These are phyloP conservation scores for Colossoma macropomum DNA, from an alignment of 2,113 vertebrate species.

Conservation along the genomic window DNA sequence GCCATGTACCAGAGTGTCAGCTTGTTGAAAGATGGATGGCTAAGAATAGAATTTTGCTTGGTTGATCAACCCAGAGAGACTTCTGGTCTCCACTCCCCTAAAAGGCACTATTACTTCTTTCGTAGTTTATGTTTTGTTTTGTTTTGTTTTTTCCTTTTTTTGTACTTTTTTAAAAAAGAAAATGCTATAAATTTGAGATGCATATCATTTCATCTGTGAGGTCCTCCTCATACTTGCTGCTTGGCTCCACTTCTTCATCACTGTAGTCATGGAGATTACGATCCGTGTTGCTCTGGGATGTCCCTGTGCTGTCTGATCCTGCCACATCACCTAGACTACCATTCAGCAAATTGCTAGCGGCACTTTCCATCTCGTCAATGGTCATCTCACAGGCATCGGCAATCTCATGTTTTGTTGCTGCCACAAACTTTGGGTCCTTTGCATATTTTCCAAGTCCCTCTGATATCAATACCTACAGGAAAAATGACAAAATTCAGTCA, in stretches of 20 bases:
- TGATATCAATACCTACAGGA: constrained; percentile 90
- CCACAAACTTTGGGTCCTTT: constrained; percentile 95
- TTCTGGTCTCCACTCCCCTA: constrained; percentile 69
- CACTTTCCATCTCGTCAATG: constrained; percentile 98
- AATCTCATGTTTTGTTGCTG: constrained; percentile 90
- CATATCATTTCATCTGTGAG: constrained; percentile 97
- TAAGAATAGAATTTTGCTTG: constrained; percentile 29
- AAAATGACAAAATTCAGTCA: neutral
- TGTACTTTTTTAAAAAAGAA: constrained; percentile 36
- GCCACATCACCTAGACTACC: constrained; percentile 73
- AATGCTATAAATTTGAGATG: constrained; percentile 93
- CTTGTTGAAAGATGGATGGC: constrained; percentile 16
- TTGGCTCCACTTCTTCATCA: constrained; percentile 86
- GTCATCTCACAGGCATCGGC: constrained; percentile 96
- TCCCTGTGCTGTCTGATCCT: constrained; percentile 53
- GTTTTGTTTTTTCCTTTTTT: constrained; percentile 25
- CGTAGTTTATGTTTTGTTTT: constrained; percentile 10
- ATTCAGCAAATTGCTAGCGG: constrained; percentile 91
- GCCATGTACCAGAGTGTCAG: neutral
- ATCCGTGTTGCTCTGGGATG: constrained; percentile 77
- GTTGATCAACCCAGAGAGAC: constrained; percentile 76
- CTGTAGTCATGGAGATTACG: constrained; percentile 89
- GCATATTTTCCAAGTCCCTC: constrained; percentile 94
- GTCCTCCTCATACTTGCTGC: constrained; percentile 89
- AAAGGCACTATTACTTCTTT: constrained; percentile 78